Evolutionary conservation across 53 echinoderm and acorn worm genomes (phyloP), one percentile per base, ranked within the genome.

Genomic region (Paelopatides confundens): DNA sequence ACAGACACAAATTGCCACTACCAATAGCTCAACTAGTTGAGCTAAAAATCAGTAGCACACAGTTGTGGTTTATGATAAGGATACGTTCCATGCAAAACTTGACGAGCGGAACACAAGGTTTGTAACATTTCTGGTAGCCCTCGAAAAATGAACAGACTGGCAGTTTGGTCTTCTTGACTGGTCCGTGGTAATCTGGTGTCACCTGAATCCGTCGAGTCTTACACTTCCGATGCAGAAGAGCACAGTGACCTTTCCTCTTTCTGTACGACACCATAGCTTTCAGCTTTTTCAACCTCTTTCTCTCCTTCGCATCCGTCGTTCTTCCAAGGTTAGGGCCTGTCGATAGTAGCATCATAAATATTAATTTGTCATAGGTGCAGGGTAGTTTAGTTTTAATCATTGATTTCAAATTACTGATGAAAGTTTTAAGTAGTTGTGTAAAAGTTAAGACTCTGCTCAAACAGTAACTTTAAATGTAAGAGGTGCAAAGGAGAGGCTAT

Each of bases 81-180:
- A 96, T 96, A 96, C 96, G 96, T 10, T 93, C 87, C 66, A 89
- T 81, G 90, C 96, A 96, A 74, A 87, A 96, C 35, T 93, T 92
- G 21, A 93, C 87, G 83, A 96, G 77, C 1, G 96, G 96, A 13
- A 96, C 85, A 33, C 91, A 89, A 10, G 91, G 87, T n/a, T 71
- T 89, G 24, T 64, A 71, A 76, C 96, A 96, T 81, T 79, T 87
- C 66, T 88, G 67, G 23, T 65, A 88, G 18, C 85, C 85, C 37
- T 64, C 40, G 37, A 53, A 52, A 71, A 92, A 74, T 62, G 88
- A 90, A 77, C 97, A 97, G 51, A 82, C 87, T 0, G 92, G 88
- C 32, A 91, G 89, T 24, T 70, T 78, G 35, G 69, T 85, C 39
- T 85, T 82, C 66, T 90, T 91, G 50, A 90, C 88, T 11, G 88